These are phyloP conservation scores for Phoeniculus purpureus DNA, from an alignment of 2,797 vertebrate species.

Conservation along the genomic window DNA sequence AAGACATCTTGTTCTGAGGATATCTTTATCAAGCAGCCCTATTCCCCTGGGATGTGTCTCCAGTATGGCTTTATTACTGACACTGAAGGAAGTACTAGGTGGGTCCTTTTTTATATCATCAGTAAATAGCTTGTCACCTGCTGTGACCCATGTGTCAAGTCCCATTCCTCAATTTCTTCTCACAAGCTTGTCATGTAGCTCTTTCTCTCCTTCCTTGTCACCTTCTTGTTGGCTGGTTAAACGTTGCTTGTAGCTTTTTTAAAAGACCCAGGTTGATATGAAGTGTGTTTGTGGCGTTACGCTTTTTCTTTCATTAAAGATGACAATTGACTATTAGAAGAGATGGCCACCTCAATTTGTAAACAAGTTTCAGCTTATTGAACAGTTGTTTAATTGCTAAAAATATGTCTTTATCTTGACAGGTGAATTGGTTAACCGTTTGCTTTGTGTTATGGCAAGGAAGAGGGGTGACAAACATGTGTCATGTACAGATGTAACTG, in stretches of 20 bases:
- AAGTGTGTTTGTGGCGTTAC: background rate
- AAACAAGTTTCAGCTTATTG: background rate
- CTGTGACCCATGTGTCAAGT: background rate
- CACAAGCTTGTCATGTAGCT: background rate
- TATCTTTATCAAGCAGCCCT: background rate
- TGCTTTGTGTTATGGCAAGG: background rate
- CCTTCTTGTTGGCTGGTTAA: background rate
- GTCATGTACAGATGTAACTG: background rate
- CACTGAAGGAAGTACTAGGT: background rate
- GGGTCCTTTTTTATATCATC: background rate
- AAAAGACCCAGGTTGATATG: background rate
- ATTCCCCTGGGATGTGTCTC: background rate
- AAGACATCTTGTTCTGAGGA: background rate
- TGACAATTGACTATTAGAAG: background rate
- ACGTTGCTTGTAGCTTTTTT: background rate
- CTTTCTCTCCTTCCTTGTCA: background rate
- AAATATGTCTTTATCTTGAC: background rate
- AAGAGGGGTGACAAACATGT: background rate
- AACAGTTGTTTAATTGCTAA: conserved; percentile 3
- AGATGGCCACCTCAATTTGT: background rate
- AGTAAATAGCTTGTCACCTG: background rate
- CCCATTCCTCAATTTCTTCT: background rate
- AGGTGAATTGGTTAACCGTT: background rate
- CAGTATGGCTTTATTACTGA: background rate
- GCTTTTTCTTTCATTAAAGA: background rate